Base-by-base conservation (phyloP, 2,888 invertebrate species). In the Colostygia pectinataria region DNA sequence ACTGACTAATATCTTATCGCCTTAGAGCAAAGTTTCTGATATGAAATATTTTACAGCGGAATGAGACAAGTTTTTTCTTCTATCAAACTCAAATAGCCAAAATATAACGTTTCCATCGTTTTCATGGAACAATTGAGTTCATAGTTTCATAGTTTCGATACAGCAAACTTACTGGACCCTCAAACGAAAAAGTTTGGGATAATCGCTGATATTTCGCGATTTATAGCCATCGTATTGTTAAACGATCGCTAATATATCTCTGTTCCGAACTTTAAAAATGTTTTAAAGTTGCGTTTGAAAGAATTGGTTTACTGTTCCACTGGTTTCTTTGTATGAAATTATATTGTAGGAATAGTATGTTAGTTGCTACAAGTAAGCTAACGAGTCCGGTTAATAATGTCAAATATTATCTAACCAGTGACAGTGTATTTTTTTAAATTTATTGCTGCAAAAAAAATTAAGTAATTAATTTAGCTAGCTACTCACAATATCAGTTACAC, bases 171-270 rank as follows among this genome's bases (percentile, higher is more conserved):
- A 39, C 43, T 53, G 58, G 55, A 60, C 55, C 53, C 53, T 44
- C 36, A 18, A 42, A 47, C 52, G 55, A 48, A 41, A 54, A 63
- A 62, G 49, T 64, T 64, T 41, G 54, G 31, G 58, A 57, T 60
- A 53, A 62, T 57, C 57, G 60, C 50, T 56, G 57, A 60, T 62
- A 60, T 60, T 61, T 59, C 36, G 53, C 53, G 56, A 62, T 62
- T 64, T 64, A 64, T 62, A 53, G 60, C 60, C 57, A 54, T 57
- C 53, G 58, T 59, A 59, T 62, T 62, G 59, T 62, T 64, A 62
- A 60, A 57, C 53, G 53, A 47, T 51, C 53, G 38, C 50, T 60
- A 62, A 60, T 62, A 62, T 62, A 60, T 62, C 60, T 59, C 55
- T 39, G 42, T 47, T 59, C 51, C 27, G 49, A 63, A 59, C 49